These are phyloP conservation scores for Hepsetus odoe DNA, from an alignment of 2,113 vertebrate genomes.

Conservation along the genomic window DNA sequence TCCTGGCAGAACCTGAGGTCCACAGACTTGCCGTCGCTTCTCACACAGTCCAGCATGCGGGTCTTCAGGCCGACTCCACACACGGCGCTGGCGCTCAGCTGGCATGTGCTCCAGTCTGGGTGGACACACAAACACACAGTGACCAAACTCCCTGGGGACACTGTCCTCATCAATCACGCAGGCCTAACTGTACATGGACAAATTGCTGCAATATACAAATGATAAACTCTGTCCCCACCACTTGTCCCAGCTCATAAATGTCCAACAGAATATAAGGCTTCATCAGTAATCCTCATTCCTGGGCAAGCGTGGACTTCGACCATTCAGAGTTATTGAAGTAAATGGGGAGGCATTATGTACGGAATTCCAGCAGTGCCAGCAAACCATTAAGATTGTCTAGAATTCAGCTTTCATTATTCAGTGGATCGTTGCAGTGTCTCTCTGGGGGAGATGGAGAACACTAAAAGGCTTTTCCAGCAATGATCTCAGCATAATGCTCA, in stretches of 20 bases:
- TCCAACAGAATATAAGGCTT: background rate
- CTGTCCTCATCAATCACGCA: background rate
- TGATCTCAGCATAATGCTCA: conserved; percentile 59
- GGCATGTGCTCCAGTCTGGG: conserved; percentile 97
- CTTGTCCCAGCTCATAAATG: background rate
- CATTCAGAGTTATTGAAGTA: background rate
- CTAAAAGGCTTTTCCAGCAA: conserved; percentile 55
- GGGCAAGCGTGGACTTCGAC: background rate
- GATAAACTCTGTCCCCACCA: background rate
- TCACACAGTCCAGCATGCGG: conserved; percentile 95
- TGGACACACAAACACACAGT: conserved; percentile 22
- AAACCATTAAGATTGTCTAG: background rate
- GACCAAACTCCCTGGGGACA: background rate
- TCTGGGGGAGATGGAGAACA: conserved; percentile 58
- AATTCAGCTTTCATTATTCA: background rate
- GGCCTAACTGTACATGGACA: background rate
- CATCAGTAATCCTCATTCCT: no score
- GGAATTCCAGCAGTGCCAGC: background rate
- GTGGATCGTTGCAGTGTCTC: conserved; percentile 49
- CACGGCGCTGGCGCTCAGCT: conserved; percentile 91
- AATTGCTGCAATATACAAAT: background rate
- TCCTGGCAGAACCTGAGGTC: conserved; percentile 91
- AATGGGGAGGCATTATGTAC: background rate
- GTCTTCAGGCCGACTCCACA: conserved; percentile 94
- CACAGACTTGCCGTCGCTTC: conserved; percentile 94